A percentile compares a stretch with the other conserved stretches of the same genome.
Conservation (phyloP, 2,797 vertebrate species). For the Melanotaenia boesemani region DNA sequence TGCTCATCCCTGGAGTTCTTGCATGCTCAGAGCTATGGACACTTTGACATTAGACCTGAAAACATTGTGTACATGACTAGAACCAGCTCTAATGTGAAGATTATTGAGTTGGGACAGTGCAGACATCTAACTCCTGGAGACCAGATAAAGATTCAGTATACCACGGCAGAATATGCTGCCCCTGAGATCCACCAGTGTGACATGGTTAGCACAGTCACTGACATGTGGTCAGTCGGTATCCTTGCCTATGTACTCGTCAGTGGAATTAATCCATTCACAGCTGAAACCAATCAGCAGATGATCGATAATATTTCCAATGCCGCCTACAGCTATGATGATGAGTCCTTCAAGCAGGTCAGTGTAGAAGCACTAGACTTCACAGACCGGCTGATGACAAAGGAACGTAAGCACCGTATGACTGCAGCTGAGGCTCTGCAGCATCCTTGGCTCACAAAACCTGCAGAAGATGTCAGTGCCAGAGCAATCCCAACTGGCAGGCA, state of each 20-base stretch:
- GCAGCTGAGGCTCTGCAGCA: slow-evolving; percentile 93
- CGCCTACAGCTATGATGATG: slow-evolving; percentile 96
- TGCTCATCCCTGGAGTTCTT: slow-evolving; percentile 94
- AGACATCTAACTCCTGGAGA: slow-evolving; percentile 95
- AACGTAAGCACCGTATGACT: slow-evolving; percentile 96
- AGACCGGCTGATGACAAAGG: slow-evolving; percentile 94
- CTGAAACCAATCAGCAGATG: slow-evolving; percentile 98
- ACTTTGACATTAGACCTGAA: slow-evolving; percentile 97
- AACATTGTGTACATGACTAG: slow-evolving; percentile 96
- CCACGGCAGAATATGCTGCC: slow-evolving; percentile 92
- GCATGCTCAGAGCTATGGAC: slow-evolving; percentile 90
- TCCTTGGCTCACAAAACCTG: slow-evolving; percentile 90
- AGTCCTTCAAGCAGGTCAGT: slow-evolving; percentile 92
- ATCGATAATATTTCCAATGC: slow-evolving; percentile 97
- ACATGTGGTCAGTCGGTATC: slow-evolving; percentile 98
- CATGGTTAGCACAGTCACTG: slow-evolving; percentile 93
- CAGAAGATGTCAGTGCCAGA: slow-evolving; percentile 89
- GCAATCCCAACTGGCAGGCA: slow-evolving; percentile 91
- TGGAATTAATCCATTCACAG: slow-evolving; percentile 95
- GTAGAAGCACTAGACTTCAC: slow-evolving; percentile 95
- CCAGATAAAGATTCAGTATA: slow-evolving; percentile 93
- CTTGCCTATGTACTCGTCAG: slow-evolving; percentile 93
- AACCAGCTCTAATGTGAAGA: slow-evolving; percentile 91
- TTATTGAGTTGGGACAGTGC: slow-evolving; percentile 96
- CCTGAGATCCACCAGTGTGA: slow-evolving; percentile 98